Evolutionary conservation across 2,113 vertebrate species (phyloP), one percentile per base, ranked within the genome.

Genomic region (Lagopus leucura): DNA sequence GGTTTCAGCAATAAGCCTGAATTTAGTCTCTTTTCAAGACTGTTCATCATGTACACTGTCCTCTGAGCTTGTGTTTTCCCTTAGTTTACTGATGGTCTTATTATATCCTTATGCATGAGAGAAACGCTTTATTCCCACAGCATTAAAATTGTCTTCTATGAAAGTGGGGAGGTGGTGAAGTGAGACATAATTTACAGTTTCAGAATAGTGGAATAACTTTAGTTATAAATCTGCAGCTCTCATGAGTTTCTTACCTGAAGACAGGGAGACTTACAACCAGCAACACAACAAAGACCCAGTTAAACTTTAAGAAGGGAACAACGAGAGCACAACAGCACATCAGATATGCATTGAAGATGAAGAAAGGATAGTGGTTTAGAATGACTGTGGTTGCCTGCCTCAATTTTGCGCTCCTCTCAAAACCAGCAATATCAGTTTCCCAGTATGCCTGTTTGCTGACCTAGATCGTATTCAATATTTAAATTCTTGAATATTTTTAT

Each of bases 101-200:
- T 92, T 79, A 70, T 58, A 94, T 30, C 58, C 58, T 85, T 82
- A 87, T 88, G 79, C 69, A 77, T 47, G 86, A 94, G 45, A 80
- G 42, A 91, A 90, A 81, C 25, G 42, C 42, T 90, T 73, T 80
- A 90, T 86, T 86, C 32, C n/a, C 42, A 9, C 55, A 34, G 50
- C 45, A 93, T 91, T 83, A 90, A 94, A 94, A 83, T n/a, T 82
- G 54, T 30, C n/a, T 76, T 58, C 58, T 58, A 36, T 28, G 55
- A 73, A 91, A 88, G 42, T 34, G 45, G 17, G 90, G 80, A 84
- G 28, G 54, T 48, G 73, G 43, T 78, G 70, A 95, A 95, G 77
- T 17, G 64, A 83, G 32, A 45, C 42, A 52, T 60, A 86, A 90
- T 61, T 86, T 63, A 92, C 48, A 54, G 48, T 50, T 92, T 94